Percentiles rank a stretch among this genome's conserved stretches.
Evolutionary conservation across 1,140 invertebrate species (phyloP).

Genomic region (Atta texana): DNA sequence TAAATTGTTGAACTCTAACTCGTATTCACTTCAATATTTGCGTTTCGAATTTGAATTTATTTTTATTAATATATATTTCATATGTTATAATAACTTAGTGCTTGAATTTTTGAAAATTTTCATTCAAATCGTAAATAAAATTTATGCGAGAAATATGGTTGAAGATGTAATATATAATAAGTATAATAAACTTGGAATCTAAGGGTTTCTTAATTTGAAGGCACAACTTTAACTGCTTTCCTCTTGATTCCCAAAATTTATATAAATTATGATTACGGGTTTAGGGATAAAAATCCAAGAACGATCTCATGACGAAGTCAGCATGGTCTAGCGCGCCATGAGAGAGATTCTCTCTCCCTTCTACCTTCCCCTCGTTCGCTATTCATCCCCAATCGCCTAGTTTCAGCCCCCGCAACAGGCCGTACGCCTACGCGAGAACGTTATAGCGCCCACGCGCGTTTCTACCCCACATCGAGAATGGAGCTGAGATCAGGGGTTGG

Average conservation of each 20-base stretch:
- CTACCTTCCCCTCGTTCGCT: conserved; percentile 17
- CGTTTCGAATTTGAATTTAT: neutral
- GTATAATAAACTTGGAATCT: neutral
- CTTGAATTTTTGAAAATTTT: neutral
- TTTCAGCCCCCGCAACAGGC: conserved; percentile 69
- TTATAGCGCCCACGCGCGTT: conserved; percentile 49
- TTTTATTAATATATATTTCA: neutral
- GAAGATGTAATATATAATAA: neutral
- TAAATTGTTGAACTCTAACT: neutral
- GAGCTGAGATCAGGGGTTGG: neutral
- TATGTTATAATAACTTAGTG: neutral
- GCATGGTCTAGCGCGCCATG: neutral
- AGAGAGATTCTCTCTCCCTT: conserved; percentile 2
- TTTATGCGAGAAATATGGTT: neutral
- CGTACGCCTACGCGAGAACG: conserved; percentile 58
- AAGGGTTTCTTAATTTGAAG: too few species aligned
- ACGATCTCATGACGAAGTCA: neutral
- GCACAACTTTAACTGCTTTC: neutral
- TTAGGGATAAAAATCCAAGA: conserved; percentile 21
- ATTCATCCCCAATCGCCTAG: conserved; percentile 63
- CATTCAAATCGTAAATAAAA: neutral
- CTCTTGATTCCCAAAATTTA: neutral
- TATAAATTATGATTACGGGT: neutral
- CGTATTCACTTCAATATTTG: neutral
- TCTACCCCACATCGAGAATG: conserved; percentile 15